Evolutionary conservation across 2,888 invertebrate genomes (phyloP).

Genomic region (Tenthredo notha): DNA sequence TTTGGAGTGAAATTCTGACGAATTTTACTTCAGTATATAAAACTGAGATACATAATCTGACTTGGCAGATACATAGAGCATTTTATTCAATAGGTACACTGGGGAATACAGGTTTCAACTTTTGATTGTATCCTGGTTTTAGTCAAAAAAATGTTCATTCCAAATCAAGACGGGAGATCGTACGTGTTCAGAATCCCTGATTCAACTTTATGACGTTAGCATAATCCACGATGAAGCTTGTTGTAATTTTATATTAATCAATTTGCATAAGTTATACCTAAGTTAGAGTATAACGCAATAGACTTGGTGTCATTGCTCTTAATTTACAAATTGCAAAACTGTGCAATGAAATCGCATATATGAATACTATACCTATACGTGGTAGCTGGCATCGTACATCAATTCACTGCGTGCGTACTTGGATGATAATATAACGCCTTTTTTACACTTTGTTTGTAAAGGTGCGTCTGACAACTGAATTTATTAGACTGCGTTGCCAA

Average conservation of each 20-base stretch:
- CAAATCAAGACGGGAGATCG: background rate
- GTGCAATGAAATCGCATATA: background rate
- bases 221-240: background rate
- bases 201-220: background rate
- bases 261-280: background rate
- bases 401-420: slow-evolving; percentile 25
- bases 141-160: background rate
- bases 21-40: background rate
- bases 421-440: slow-evolving; percentile 16
- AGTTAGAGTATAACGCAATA: background rate
- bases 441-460: slow-evolving; percentile 33
- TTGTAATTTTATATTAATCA: slow-evolving; percentile 5
- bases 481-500: slow-evolving; percentile 27
- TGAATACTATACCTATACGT: background rate
- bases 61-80: background rate
- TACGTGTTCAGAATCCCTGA: background rate
- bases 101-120: background rate
- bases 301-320: slow-evolving; percentile 21
- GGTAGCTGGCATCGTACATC: background rate
- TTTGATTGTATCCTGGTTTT: background rate
- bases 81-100: background rate
- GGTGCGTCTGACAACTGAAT: slow-evolving; percentile 49
- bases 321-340: slow-evolving; percentile 39
- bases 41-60: background rate
- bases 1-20: background rate